Evolutionary conservation across 1,140 invertebrate species (phyloP).

Genomic region (Drosophila bipectinata): DNA sequence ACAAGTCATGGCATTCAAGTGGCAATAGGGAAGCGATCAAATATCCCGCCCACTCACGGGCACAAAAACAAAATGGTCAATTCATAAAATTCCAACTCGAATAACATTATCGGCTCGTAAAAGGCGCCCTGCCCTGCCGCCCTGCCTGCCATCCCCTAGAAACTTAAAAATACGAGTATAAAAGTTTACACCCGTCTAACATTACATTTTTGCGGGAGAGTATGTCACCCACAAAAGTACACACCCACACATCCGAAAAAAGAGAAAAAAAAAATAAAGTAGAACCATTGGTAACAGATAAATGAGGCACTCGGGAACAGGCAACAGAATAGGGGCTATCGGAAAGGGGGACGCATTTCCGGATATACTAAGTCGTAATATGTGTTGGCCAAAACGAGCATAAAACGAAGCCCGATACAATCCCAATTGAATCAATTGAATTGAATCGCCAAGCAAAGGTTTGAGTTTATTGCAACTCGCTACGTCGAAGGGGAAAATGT

Average conservation of each 20-base stretch:
- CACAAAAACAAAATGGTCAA: slow-evolving; percentile 28
- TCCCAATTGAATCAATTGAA: slow-evolving; percentile 80
- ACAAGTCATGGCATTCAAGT: slow-evolving; percentile 71
- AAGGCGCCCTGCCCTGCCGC: no score
- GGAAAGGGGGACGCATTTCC: slow-evolving; percentile 6
- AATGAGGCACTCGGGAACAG: slow-evolving; percentile 74
- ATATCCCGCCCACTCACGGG: slow-evolving; percentile 17
- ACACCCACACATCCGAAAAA: slow-evolving; percentile 47
- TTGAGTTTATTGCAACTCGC: slow-evolving; percentile 29
- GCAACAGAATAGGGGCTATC: slow-evolving; percentile 14
- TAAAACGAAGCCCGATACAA: slow-evolving; percentile 73
- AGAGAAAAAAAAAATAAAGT: slow-evolving; percentile 12
- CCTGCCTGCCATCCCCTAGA: neutral
- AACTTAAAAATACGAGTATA: slow-evolving; percentile 23
- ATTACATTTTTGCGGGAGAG: slow-evolving; percentile 60
- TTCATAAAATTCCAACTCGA: slow-evolving; percentile 61
- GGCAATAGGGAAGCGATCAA: slow-evolving; percentile 29
- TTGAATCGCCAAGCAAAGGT: slow-evolving; percentile 71
- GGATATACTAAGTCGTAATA: slow-evolving; percentile 34
- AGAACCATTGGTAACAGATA: slow-evolving; percentile 67
- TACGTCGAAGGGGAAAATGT: neutral
- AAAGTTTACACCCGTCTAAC: slow-evolving; percentile 56
- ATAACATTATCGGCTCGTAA: slow-evolving; percentile 77
- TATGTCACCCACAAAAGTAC: slow-evolving; percentile 38
- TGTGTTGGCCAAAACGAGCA: slow-evolving; percentile 68